Evolutionary conservation across 2,797 vertebrate genomes (phyloP).

Genomic region (Babyrousa celebensis): DNA sequence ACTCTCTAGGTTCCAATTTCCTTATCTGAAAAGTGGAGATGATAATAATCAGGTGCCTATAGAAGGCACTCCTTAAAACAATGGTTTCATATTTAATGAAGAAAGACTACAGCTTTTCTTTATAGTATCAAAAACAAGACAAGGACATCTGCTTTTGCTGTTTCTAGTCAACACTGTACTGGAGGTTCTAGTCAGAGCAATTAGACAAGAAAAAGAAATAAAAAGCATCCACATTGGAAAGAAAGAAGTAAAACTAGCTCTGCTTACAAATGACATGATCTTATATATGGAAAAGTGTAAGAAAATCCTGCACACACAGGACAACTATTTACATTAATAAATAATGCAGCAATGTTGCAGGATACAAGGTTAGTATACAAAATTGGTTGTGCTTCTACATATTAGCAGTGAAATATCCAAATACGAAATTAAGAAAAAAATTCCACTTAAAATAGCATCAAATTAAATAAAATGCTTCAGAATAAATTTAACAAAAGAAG

Average conservation of each 20-base stretch:
- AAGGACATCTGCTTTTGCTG: not conserved
- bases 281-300: not conserved
- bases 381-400: not conserved
- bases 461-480: too few relatives aligned
- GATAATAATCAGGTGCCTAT: not conserved
- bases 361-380: not conserved
- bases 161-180: too few relatives aligned
- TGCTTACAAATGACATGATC: too few relatives aligned
- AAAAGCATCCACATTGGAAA: too few relatives aligned
- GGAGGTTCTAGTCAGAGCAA: too few relatives aligned
- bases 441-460: too few relatives aligned
- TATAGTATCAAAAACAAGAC: not conserved
- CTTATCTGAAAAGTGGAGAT: not conserved
- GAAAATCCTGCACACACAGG: not conserved
- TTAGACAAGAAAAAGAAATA: too few relatives aligned
- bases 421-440: too few relatives aligned
- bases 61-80: not conserved
- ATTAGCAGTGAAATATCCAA: too few relatives aligned
- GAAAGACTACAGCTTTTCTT: not conserved
- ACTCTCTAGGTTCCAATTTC: not conserved
- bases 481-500: too few relatives aligned
- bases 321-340: not conserved
- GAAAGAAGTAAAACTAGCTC: too few relatives aligned
- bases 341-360: not conserved
- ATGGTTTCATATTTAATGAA: not conserved